Evolutionary conservation across 1,140 invertebrate species (phyloP), one percentile per base, ranked within the genome.

Genomic region (Megathymus violae): DNA sequence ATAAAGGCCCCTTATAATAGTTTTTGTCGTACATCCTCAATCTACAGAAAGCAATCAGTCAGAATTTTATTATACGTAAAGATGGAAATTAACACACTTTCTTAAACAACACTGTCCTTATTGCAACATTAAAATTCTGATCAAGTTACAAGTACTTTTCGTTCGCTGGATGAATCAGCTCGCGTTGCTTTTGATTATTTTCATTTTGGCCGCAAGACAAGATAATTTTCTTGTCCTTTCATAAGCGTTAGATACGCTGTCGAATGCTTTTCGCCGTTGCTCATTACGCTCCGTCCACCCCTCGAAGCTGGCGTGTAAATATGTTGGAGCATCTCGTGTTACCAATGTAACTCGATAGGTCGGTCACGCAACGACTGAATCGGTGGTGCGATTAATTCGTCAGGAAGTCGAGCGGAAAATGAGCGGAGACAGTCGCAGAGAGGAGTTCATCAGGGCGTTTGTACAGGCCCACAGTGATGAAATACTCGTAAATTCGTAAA

Each of bases 351-450:
- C 51, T 22, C 6, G 51, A 54, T 54, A 54, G 51, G 43, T 54
- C 51, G 51, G 51, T 54, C 51, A 54, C 51, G 51, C 51, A 56
- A 56, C 47, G 17, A 50, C 17, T 10, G 51, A 56, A 56, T 11
- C 51, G 51, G 11, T 56, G 51, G 51, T 27, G 51, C 51, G 51
- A 56, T 56, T 56, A 56, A 56, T 56, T 31, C 52, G 40, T 56
- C 52, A 56, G 22, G 22, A 43, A 56, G 52, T 56, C 52, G 31
- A 15, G 19, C 43, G 52, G 52, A 56, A 56, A 56, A 56, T 56
- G 52, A 31, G 2, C 10, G 22, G 22, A 44, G 52, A 56, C 52
- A 56, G 40, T 44, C 52, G 11, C 19, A 22, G 51, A 54, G 52
- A 44, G 40, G 52, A 44, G 52, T 56, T 7, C 40, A 22, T 7